phyloP scores from a whole-genome alignment of 2,113 vertebrate species.

The Casuarius casuarius region DNA sequence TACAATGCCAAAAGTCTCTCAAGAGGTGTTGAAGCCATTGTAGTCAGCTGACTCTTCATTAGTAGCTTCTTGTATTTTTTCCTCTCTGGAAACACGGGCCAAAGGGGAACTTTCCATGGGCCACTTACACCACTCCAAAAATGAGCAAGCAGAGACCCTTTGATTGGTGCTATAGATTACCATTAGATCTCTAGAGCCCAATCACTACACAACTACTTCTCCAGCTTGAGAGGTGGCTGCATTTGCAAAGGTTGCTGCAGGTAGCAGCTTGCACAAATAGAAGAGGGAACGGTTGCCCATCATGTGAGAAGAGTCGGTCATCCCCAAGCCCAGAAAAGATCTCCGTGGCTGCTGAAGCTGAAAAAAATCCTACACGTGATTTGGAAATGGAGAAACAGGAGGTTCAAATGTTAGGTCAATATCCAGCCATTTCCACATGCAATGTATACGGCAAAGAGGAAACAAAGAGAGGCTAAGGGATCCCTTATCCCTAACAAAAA shows the following conservation, averaged over 20 bases:
- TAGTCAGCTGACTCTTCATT: neutral
- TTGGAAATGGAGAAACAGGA: neutral
- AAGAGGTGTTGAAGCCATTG: neutral
- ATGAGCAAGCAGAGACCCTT: neutral
- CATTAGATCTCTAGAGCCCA: neutral
- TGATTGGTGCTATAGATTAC: neutral
- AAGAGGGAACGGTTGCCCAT: neutral
- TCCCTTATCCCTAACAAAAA: neutral
- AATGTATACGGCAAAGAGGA: neutral
- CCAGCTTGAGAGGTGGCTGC: accelerated
- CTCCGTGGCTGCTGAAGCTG: neutral
- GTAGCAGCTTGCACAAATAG: neutral
- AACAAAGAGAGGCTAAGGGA: neutral
- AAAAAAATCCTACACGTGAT: neutral
- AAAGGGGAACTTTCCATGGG: neutral
- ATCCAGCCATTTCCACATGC: neutral
- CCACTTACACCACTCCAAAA: neutral
- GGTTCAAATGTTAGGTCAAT: neutral
- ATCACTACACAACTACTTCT: neutral
- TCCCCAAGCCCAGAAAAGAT: neutral
- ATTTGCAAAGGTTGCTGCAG: neutral
- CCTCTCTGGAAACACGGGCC: neutral
- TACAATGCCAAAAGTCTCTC: neutral
- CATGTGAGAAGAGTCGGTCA: neutral
- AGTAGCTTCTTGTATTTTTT: neutral